Conservation (phyloP, 2,113 vertebrate genomes). For the Oreotrochilus melanogaster region DNA sequence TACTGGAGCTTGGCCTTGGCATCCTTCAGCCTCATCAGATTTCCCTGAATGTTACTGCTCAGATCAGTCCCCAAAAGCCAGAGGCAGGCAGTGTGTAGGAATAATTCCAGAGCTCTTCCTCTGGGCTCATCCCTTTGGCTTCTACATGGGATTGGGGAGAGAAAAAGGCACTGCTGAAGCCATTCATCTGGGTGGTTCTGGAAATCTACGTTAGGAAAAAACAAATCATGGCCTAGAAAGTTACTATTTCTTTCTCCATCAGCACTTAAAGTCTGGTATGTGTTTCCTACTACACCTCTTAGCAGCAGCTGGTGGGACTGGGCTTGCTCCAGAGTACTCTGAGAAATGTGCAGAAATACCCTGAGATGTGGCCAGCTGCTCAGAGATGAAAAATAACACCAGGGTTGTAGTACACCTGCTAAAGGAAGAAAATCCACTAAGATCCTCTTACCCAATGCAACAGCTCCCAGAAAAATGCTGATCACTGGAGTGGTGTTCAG, state of each 20-base stretch:
- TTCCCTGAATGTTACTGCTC: neutral
- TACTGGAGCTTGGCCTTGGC: neutral
- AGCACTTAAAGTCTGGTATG: neutral
- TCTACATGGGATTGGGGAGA: neutral
- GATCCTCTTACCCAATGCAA: neutral
- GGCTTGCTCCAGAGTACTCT: neutral
- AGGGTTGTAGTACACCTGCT: neutral
- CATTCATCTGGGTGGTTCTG: neutral
- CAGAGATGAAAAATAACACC: neutral
- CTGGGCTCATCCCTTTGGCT: neutral
- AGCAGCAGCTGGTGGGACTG: neutral
- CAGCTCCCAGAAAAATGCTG: neutral
- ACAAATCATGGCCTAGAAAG: neutral
- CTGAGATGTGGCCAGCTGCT: neutral
- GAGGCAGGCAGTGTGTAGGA: neutral
- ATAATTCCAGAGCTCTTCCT: neutral
- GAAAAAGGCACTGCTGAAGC: neutral
- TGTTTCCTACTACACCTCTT: neutral
- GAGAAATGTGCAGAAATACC: neutral
- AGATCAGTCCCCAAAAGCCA: neutral
- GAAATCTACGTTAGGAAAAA: neutral
- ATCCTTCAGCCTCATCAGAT: neutral
- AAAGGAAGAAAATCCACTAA: neutral
- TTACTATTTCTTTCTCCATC: neutral
- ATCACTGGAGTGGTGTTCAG: neutral